These are phyloP conservation scores for Hyposmocoma kahamanoa DNA, from an alignment of 1,140 invertebrate species.

Conservation along the genomic window DNA sequence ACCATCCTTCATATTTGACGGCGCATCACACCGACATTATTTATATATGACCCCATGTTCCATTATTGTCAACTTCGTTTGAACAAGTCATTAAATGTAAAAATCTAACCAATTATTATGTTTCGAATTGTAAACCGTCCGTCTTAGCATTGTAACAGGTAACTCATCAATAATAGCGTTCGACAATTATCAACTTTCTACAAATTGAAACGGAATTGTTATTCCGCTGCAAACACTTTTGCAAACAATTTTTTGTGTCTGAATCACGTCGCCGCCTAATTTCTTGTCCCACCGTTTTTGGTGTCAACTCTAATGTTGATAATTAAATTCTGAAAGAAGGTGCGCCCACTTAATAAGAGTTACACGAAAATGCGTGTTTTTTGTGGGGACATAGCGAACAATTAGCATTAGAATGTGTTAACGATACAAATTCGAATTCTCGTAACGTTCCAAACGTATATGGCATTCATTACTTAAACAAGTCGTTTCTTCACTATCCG, in stretches of 20 bases:
- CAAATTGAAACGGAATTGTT: constrained; percentile 43
- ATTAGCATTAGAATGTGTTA: constrained; percentile 64
- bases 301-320: constrained; percentile 58
- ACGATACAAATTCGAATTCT: constrained; percentile 52
- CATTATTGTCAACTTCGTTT: constrained; percentile 32
- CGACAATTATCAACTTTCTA: constrained; percentile 52
- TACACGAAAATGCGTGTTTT: constrained; percentile 49
- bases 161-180: constrained; percentile 15
- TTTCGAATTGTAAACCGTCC: constrained; percentile 16
- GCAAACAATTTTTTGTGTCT: constrained; percentile 34
- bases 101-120: constrained; percentile 36
- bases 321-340: constrained; percentile 68
- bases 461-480: constrained; percentile 15
- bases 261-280: constrained; percentile 22
- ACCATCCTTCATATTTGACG: constrained; percentile 47
- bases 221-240: constrained; percentile 35
- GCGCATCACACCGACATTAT: constrained; percentile 29
- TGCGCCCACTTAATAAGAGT: constrained; percentile 55
- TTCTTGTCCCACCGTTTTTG: constrained; percentile 32
- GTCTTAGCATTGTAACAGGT: constrained; percentile 17
- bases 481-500: neutral
- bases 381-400: constrained; percentile 41
- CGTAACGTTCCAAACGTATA: constrained; percentile 35
- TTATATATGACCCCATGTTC: constrained; percentile 39
- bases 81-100: constrained; percentile 35